These are phyloP conservation scores for Poecile montanus DNA, from an alignment of 2,797 vertebrate genomes.

Conservation along the genomic window DNA sequence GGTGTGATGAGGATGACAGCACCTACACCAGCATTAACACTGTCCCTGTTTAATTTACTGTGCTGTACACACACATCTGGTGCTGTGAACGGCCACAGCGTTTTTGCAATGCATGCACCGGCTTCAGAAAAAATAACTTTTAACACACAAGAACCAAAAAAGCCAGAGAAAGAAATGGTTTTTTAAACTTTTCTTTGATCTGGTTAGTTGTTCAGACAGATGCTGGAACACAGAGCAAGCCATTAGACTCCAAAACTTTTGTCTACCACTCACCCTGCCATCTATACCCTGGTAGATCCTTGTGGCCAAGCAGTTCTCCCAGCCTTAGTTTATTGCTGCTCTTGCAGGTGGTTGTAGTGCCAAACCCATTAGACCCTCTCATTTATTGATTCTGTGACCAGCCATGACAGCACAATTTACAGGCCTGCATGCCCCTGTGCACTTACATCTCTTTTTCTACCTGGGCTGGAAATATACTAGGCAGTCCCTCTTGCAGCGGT, in stretches of 20 bases:
- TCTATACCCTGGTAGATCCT: not conserved
- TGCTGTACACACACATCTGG: not conserved
- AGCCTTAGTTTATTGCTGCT: not conserved
- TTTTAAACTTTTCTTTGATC: not conserved
- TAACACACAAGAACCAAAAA: not conserved
- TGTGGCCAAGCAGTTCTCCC: not conserved
- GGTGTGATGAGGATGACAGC: not conserved
- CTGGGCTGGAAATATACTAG: not conserved
- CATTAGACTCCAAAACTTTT: not conserved
- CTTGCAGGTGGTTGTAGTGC: not conserved
- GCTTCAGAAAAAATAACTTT: not conserved
- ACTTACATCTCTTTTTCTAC: not conserved
- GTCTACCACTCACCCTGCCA: accelerated
- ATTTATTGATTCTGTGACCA: not conserved
- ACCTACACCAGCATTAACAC: too few species aligned
- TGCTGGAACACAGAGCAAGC: not conserved
- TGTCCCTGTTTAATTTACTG: not conserved
- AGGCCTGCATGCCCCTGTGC: not conserved
- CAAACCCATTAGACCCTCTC: not conserved
- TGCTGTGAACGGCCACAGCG: accelerated
- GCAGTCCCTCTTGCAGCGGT: not conserved
- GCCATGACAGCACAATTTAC: not conserved
- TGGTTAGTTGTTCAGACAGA: not conserved
- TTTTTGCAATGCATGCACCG: not conserved
- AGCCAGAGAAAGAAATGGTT: not conserved